A percentile compares a stretch with the other conserved stretches of the same genome.
phyloP scores from a whole-genome alignment of 2,888 invertebrate genomes.

The Chrysopilus asiliformis region DNA sequence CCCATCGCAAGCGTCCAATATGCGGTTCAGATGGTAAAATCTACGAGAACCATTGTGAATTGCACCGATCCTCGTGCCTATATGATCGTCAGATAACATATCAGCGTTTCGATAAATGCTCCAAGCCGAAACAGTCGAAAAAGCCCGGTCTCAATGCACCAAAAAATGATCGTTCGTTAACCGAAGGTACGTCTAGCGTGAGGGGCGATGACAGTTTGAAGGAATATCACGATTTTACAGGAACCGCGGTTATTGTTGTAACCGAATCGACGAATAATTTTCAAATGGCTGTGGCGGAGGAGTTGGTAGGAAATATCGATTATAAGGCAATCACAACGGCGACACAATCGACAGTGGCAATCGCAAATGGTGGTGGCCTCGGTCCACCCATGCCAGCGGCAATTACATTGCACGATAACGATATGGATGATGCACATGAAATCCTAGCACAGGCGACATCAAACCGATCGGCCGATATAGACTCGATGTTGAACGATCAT shows the following conservation, averaged over 20 bases:
- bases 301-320: too few relatives aligned
- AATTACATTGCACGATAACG: too few relatives aligned
- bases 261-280: neutral
- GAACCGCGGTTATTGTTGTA: neutral
- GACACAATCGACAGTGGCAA: neutral
- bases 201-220: neutral
- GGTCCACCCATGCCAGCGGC: neutral
- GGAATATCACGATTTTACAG: neutral
- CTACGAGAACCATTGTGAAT: constrained; percentile 53
- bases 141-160: too few relatives aligned
- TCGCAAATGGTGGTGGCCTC: neutral
- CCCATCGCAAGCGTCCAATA: constrained; percentile 41
- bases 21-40: constrained; percentile 54
- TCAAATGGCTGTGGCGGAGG: too few relatives aligned
- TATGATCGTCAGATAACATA: constrained; percentile 41
- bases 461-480: neutral
- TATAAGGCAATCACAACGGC: too few relatives aligned
- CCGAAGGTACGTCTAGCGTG: neutral
- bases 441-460: neutral
- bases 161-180: too few relatives aligned
- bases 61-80: constrained; percentile 49
- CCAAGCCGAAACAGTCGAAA: constrained; percentile 14
- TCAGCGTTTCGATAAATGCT: constrained; percentile 40
- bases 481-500: neutral
- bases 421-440: neutral